Percentiles rank a stretch among this genome's conserved stretches.
phyloP scores from a whole-genome alignment of 2,888 invertebrate genomes.

The Acrobasis repandana region DNA sequence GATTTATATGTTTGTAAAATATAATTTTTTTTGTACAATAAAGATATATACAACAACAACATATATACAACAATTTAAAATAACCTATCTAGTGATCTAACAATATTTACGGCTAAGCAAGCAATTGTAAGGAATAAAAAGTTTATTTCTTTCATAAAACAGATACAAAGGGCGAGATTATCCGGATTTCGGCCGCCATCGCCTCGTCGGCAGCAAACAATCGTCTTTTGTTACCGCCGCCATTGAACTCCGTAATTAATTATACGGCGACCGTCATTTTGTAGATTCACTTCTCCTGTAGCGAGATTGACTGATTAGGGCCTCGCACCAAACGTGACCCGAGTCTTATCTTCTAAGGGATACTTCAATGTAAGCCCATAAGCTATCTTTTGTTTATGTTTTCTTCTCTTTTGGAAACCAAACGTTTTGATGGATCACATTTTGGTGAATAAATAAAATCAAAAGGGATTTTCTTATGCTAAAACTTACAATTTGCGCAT shows the following conservation, averaged over 20 bases:
- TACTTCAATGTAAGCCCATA: conserved; percentile 9
- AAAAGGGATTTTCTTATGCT: no score
- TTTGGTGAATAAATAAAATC: no score
- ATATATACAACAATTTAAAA: no score
- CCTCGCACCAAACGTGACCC: conserved; percentile 37
- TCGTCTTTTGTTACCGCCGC: conserved; percentile 73
- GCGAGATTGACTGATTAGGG: conserved; percentile 59
- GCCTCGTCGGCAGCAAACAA: conserved; percentile 77
- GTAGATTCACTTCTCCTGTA: conserved; percentile 67
- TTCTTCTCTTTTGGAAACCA: neutral
- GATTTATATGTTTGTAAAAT: no score
- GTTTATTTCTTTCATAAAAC: conserved; percentile 73
- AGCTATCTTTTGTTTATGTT: conserved; percentile 4
- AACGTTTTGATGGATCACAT: neutral
- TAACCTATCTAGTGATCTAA: no score
- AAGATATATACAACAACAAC: no score
- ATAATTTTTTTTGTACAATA: no score
- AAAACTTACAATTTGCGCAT: no score
- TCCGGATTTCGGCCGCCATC: conserved; percentile 73
- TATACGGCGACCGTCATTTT: conserved; percentile 67
- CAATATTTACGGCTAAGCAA: conserved; percentile 42
- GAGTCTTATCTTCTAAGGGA: conserved; percentile 23
- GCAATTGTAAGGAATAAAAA: conserved; percentile 70
- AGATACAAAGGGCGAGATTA: conserved; percentile 75
- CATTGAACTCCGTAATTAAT: conserved; percentile 78